Base-by-base conservation (phyloP, 1,140 invertebrate species). In the Manduca sexta region DNA sequence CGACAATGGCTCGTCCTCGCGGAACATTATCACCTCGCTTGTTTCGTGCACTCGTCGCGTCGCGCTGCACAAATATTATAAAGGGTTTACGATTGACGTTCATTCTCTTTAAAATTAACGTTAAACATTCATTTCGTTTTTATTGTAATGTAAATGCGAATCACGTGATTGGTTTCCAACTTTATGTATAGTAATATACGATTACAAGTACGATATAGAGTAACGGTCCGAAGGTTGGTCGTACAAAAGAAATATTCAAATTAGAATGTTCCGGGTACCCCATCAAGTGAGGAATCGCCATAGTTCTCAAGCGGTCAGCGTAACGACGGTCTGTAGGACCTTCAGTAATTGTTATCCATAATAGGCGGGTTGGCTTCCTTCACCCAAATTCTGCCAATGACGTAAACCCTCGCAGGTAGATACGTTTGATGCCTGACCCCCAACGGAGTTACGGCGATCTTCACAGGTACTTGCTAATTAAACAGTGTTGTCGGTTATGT, bases 271-370 rank as follows among this genome's bases (percentile, higher is more conserved):
- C 37, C 35, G 41, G 37, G 40, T 40, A 35, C 49, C 44, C 29
- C 49, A 46, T 45, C 37, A 43, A 46, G 38, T 40, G 45, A 52
- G 37, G 37, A 52, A 52, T 52, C 43, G 37, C 44, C 40, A 43
- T 52, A 35, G 31, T 52, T 52, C 40, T 35, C 37, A 52, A 52
- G 44, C 41, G 49, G 44, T 46, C 49, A 45, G 13, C 30, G 39
- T 52, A 46, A 52, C 49, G 44, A 46, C 43, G 49, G 49, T 52
- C 38, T 29, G 43, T 43, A 52, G 46, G 45, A 35, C 48, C 44
- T 42, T 34, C 21, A n/a, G 40, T 56, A 57, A 57, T 57, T 57
- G 49, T 57, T 52, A 49, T 49, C 49, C 55, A 49, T 48, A 49
- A 52, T 42, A 49, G 44, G 47, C 38, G 50, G 51, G 51, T 52